phyloP scores from a whole-genome alignment of 2,797 vertebrate species.

The Iguana delicatissima region DNA sequence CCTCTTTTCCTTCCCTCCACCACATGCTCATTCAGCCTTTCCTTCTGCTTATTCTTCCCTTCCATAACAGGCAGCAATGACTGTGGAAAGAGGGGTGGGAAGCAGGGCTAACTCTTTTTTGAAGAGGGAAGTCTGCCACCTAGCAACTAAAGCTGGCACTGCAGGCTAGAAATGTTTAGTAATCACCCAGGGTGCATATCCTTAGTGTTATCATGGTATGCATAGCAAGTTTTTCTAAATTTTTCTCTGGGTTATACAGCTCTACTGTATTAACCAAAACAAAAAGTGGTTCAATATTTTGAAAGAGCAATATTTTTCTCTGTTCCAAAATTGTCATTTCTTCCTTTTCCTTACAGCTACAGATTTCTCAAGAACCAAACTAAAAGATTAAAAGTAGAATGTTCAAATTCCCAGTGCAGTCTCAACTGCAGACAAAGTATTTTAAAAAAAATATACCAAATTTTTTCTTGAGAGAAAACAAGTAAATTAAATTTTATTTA shows the following conservation, averaged over 20 bases:
- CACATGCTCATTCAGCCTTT: no score
- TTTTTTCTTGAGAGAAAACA: background rate
- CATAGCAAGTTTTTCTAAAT: background rate
- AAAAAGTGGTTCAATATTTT: background rate
- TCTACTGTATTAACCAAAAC: background rate
- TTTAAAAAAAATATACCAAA: background rate
- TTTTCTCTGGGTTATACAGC: background rate
- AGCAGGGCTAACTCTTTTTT: background rate
- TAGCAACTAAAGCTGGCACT: background rate
- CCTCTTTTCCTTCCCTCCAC: no score
- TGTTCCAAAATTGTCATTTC: background rate
- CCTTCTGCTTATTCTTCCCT: no score
- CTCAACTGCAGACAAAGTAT: no score
- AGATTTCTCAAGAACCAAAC: background rate
- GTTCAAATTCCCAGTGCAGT: background rate
- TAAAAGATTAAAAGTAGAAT: background rate
- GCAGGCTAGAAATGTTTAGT: no score
- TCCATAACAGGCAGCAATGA: no score
- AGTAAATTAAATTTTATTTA: background rate
- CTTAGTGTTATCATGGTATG: no score
- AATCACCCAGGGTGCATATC: no score
- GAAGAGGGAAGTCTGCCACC: background rate
- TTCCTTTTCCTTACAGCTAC: background rate
- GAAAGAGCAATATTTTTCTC: background rate
- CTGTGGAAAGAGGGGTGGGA: no score